Evolutionary conservation across 2,888 invertebrate genomes (phyloP).

Genomic region (Drosophila mimetica): DNA sequence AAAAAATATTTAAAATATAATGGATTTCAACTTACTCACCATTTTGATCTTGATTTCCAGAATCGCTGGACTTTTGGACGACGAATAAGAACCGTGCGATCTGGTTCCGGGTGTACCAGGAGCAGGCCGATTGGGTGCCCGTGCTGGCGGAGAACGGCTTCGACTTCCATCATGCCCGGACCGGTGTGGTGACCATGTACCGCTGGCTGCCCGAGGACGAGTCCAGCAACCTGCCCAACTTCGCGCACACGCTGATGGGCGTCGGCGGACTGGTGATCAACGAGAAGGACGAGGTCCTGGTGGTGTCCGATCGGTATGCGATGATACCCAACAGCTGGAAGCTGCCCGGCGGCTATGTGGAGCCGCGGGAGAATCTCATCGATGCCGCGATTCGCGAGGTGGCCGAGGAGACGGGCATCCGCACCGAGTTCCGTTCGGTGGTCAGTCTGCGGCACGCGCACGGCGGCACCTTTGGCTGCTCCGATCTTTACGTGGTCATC

Average conservation of each 20-base stretch:
- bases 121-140: constrained; percentile 91
- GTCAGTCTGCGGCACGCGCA: constrained; percentile 92
- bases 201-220: constrained; percentile 90
- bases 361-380: constrained; percentile 93
- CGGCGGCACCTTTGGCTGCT: constrained; percentile 90
- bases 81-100: constrained; percentile 88
- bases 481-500: constrained; percentile 94
- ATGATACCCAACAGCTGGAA: constrained; percentile 89
- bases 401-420: constrained; percentile 94
- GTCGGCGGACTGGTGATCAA: constrained; percentile 93
- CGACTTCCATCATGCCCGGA: constrained; percentile 93
- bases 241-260: constrained; percentile 92
- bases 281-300: constrained; percentile 90
- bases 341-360: constrained; percentile 95
- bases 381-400: constrained; percentile 94
- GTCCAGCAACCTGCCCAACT: constrained; percentile 87
- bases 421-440: constrained; percentile 90
- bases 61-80: constrained; percentile 89
- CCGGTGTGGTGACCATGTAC: constrained; percentile 91
- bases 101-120: constrained; percentile 92
- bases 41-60: constrained; percentile 83
- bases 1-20: too few species aligned
- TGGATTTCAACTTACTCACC: too few species aligned
- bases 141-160: constrained; percentile 91
- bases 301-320: constrained; percentile 89